Evolutionary conservation across 2,888 invertebrate genomes (phyloP).

Genomic region (Aphelenchoides bicaudatus): DNA sequence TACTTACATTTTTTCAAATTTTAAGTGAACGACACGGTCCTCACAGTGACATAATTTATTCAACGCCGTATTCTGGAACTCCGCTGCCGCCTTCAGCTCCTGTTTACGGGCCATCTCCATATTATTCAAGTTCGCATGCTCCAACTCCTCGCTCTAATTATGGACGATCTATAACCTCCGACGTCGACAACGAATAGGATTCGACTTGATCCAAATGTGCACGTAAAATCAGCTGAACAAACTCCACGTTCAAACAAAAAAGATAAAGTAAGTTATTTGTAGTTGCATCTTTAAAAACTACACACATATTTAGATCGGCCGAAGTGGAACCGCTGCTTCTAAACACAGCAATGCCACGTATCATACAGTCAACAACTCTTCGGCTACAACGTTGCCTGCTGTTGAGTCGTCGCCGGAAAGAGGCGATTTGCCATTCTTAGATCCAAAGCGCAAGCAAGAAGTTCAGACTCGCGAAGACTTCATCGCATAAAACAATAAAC

Average conservation of each 20-base stretch:
- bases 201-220: neutral
- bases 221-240: slow-evolving; percentile 20
- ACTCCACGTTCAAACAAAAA: slow-evolving; percentile 28
- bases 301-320: slow-evolving; percentile 7
- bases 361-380: slow-evolving; percentile 20
- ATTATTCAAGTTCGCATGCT: slow-evolving; percentile 2
- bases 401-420: slow-evolving; percentile 11
- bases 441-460: slow-evolving; percentile 53
- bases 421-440: slow-evolving; percentile 49
- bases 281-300: neutral
- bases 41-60: slow-evolving; percentile 45
- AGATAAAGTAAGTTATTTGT: slow-evolving; percentile 23
- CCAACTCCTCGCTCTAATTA: slow-evolving; percentile 14
- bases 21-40: slow-evolving; percentile 25
- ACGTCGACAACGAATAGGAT: slow-evolving; percentile 31
- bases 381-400: slow-evolving; percentile 10
- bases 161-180: slow-evolving; percentile 33
- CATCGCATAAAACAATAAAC: slow-evolving; percentile 50
- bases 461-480: slow-evolving; percentile 54
- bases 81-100: slow-evolving; percentile 36
- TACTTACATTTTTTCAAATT: neutral
- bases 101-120: slow-evolving; percentile 6
- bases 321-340: slow-evolving; percentile 18
- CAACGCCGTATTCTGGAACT: slow-evolving; percentile 49
- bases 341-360: slow-evolving; percentile 28